Percentiles rank a stretch among this genome's conserved stretches.
These are phyloP conservation scores for Nesogale talazaci DNA, from an alignment of 2,113 vertebrate species.

Conservation along the genomic window DNA sequence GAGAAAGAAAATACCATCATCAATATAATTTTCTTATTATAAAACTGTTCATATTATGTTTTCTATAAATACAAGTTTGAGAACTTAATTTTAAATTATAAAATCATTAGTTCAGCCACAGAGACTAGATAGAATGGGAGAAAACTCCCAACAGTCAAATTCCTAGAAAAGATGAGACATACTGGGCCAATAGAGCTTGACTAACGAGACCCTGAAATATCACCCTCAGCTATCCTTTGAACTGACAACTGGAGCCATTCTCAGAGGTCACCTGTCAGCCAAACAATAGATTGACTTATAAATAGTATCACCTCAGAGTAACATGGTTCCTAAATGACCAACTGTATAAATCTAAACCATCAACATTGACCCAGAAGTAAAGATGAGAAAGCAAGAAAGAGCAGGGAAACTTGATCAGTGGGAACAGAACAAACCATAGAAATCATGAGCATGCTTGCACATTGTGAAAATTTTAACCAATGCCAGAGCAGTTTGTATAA, in stretches of 20 bases:
- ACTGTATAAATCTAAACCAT: neutral
- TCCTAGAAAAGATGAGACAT: neutral
- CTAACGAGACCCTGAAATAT: neutral
- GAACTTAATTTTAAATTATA: neutral
- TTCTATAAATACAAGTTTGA: slow-evolving; percentile 29
- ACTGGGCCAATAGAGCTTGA: neutral
- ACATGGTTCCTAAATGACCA: too few species aligned
- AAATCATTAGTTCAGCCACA: neutral
- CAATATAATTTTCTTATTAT: neutral
- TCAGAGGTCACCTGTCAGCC: neutral
- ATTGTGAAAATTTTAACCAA: neutral
- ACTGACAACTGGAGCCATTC: neutral
- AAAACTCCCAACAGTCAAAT: neutral
- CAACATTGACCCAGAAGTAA: neutral
- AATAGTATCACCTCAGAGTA: neutral
- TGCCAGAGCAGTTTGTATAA: neutral
- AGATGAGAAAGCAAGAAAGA: neutral
- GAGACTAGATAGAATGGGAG: neutral
- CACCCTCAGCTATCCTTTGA: neutral
- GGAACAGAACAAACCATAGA: neutral
- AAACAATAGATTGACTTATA: neutral
- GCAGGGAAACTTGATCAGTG: neutral
- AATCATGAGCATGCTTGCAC: neutral
- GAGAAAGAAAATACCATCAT: too few species aligned
- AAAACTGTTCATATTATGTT: neutral